Evolutionary conservation across 1,140 invertebrate genomes (phyloP).

Genomic region (Berghia stephanieae): DNA sequence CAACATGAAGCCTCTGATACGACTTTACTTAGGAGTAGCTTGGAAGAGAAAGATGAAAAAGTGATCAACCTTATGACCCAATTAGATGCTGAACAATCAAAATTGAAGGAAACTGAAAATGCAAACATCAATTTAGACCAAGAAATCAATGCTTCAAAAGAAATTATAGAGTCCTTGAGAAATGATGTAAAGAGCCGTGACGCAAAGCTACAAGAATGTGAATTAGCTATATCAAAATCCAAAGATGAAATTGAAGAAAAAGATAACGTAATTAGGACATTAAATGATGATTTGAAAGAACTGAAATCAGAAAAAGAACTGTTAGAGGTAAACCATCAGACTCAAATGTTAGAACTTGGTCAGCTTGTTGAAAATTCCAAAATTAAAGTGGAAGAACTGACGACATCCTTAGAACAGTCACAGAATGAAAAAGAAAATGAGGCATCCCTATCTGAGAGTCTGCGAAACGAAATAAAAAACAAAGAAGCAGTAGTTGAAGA

Average conservation of each 20-base stretch:
- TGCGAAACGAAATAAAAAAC: slow-evolving; percentile 20
- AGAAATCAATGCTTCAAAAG: slow-evolving; percentile 1
- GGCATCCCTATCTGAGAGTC: neutral
- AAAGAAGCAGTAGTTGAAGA: slow-evolving; percentile 21
- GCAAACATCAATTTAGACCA: slow-evolving; percentile 18
- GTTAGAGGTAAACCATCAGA: neutral
- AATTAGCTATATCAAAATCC: neutral
- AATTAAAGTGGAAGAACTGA: slow-evolving; percentile 9
- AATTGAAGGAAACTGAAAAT: slow-evolving; percentile 4
- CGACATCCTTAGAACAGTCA: slow-evolving; percentile 3
- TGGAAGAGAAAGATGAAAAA: slow-evolving; percentile 29
- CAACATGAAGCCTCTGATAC: neutral
- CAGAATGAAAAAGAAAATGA: slow-evolving; percentile 9
- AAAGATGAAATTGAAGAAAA: slow-evolving; percentile 13
- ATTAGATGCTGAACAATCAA: neutral
- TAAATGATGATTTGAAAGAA: neutral
- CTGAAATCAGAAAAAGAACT: slow-evolving; percentile 12
- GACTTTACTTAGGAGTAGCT: neutral
- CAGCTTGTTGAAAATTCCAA: slow-evolving; percentile 27
- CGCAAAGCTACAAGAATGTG: neutral
- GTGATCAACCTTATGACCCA: slow-evolving; percentile 9
- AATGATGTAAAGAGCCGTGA: slow-evolving; percentile 9
- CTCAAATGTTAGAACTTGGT: slow-evolving; percentile 5
- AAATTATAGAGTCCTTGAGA: slow-evolving; percentile 1
- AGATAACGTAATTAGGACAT: neutral